Base-by-base conservation (phyloP, 2,888 invertebrate species). In the Masnerella sp. region DNA sequence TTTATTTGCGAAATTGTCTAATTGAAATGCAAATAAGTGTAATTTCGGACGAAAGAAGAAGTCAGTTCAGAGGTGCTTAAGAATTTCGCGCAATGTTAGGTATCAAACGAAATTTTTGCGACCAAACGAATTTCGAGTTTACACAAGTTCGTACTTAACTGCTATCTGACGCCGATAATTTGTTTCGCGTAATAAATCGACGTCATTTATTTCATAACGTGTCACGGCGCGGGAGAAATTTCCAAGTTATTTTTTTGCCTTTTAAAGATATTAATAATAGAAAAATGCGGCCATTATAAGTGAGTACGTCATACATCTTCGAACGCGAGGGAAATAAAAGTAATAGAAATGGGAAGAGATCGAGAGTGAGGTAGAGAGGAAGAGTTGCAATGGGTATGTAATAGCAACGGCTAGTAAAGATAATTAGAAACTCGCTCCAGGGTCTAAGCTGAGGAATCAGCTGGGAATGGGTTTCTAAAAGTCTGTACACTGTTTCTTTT, bases 341-440 rank as follows among this genome's bases (percentile, higher is more conserved):
- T 65, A 56, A 49, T 64, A 61, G 20, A 40, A 36, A 59, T 58
- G 64, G 54, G 38, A 65, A 54, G 47, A 65, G 54, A 54, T 65
- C 38, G 72, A 73, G 71, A 64, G 76, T 52, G 59, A 72, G 18
- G 54, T 32, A 51, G 54, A 65, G 54, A 65, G 54, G 45, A 65
- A 65, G 38, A 54, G 54, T 54, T 54, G 38, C n/a, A 65, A 36
- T 42, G 47, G 15, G 20, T 14, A 51, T 51, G 69, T 52, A 43
- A 45, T 38, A 54, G 52, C 30, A 49, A 59, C 64, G 32, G 51
- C 34, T 42, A 72, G 75, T 76, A 69, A 75, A 77, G 80, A 78
- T 81, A 82, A 82, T 82, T 81, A 82, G 81, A 80, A 78, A 76
- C 75, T 78, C 75, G 77, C 79, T 43, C 69, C 78, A 59, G 67